A percentile compares a stretch with the other conserved stretches of the same genome.
These are phyloP conservation scores for Heterochromis multidens DNA, from an alignment of 2,113 vertebrate genomes.

Conservation along the genomic window DNA sequence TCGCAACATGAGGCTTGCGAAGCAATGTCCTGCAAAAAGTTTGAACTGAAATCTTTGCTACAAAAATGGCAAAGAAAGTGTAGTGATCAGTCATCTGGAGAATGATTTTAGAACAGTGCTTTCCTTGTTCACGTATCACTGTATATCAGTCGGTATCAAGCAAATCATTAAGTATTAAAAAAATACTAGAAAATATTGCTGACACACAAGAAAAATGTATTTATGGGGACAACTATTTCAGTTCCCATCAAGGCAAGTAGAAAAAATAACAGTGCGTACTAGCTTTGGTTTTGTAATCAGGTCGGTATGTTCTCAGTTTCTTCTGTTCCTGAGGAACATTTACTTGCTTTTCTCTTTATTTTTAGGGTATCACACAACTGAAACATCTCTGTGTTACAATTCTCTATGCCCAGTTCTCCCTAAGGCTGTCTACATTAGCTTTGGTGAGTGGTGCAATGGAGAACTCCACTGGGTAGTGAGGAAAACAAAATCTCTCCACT, in stretches of 20 bases:
- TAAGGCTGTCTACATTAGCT: background rate
- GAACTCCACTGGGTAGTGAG: background rate
- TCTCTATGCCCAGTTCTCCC: background rate
- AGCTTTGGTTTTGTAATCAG: background rate
- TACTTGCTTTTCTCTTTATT: background rate
- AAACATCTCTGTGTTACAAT: background rate
- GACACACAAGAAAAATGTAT: background rate
- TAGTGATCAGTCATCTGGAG: background rate
- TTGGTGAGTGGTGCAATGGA: background rate
- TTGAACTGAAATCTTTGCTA: background rate
- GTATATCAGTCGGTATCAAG: background rate
- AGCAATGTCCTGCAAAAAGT: background rate
- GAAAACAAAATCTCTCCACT: background rate
- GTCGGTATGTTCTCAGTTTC: background rate
- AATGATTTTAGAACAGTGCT: background rate
- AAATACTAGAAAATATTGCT: background rate
- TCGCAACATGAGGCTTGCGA: conserved; percentile 31
- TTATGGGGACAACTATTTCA: background rate
- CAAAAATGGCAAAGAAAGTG: background rate
- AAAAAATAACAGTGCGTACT: background rate
- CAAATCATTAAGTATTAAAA: background rate
- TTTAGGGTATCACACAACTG: background rate
- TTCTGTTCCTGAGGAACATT: background rate
- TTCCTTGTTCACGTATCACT: background rate
- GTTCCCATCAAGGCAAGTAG: too few relatives aligned